phyloP scores from a whole-genome alignment of 2,888 invertebrate species.

The Dynastes tityus region DNA sequence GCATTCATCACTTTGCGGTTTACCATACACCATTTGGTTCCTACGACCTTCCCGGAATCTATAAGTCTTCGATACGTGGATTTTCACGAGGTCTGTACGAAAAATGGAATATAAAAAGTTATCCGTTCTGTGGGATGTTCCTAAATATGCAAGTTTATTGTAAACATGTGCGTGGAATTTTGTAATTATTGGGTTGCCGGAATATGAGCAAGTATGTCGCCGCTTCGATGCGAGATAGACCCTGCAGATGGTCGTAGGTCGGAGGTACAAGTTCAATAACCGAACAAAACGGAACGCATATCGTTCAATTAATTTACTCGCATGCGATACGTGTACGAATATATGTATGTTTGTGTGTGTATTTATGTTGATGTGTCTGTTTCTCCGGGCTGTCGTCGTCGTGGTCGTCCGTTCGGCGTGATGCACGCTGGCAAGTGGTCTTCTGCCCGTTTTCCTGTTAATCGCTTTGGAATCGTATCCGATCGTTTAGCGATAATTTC shows the following conservation, averaged over 20 bases:
- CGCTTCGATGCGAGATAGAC: conserved; percentile 27
- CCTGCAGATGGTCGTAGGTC: conserved; percentile 50
- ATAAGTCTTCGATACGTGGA: too few relatives aligned
- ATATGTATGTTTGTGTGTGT: conserved; percentile 17
- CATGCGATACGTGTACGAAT: conserved; percentile 29
- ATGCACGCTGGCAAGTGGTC: conserved; percentile 17
- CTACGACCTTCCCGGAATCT: too few relatives aligned
- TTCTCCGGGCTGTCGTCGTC: conserved; percentile 3
- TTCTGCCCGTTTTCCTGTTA: conserved; percentile 18
- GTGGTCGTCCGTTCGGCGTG: neutral
- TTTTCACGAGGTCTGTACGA: too few relatives aligned
- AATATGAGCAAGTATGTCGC: conserved; percentile 8
- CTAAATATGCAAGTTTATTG: too few relatives aligned
- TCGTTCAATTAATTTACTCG: conserved; percentile 43
- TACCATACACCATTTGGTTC: too few relatives aligned
- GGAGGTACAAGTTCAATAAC: conserved; percentile 53
- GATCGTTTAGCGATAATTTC: conserved; percentile 43
- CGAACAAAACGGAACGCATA: conserved; percentile 44
- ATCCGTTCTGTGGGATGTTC: too few relatives aligned
- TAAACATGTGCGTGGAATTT: neutral
- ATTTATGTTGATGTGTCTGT: conserved; percentile 33
- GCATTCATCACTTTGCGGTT: too few relatives aligned
- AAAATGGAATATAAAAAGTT: too few relatives aligned
- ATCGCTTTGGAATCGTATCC: conserved; percentile 33
- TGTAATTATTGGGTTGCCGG: conserved; percentile 23